Evolutionary conservation across 1,140 invertebrate species (phyloP), one percentile per base, ranked within the genome.

Genomic region (Mesaphorura yosii): DNA sequence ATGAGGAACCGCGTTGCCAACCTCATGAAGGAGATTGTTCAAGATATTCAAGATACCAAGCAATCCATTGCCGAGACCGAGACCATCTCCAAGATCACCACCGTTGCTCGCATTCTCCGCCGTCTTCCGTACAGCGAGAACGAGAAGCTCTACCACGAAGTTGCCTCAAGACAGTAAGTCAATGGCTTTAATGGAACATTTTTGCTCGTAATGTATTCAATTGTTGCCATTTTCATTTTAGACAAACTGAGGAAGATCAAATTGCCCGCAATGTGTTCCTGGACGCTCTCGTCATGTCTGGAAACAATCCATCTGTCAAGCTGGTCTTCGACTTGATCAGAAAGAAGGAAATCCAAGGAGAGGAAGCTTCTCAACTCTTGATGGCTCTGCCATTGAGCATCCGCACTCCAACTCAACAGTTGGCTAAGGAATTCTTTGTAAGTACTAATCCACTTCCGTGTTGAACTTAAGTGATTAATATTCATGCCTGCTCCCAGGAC

Each of bases 381-480:
- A 39, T 50, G 39, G 59, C 44, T 22, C 46, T 62, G 27, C 58
- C 64, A 19, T 38, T 53, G 22, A 49, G 59, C 44, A 39, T 63
- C 39, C 57, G 62, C 40, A 57, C 50, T 38, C 64, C 64, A 12
- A 65, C 64, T 14, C 39, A 45, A 10, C 28, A 59, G 48, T 41
- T 61, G 15, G 34, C 63, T n/a, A 47, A 54, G 41, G 31, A 49
- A 44, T 41, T 63, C 27, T 51, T 55, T 19, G 60, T 34, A 34
- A 34, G 31, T 34, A 34, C n/a, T 34, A 34, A 34, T n/a, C n/a
- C n/a, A n/a, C n/a, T n/a, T n/a, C n/a, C n/a, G n/a, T n/a, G n/a
- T n/a, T n/a, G n/a, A n/a, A n/a, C n/a, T n/a, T n/a, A n/a, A n/a
- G n/a, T n/a, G n/a, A n/a, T n/a, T n/a, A n/a, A n/a, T n/a, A n/a